These are phyloP conservation scores for Periophthalmodon schlosseri DNA, from an alignment of 2,113 vertebrate genomes.

Conservation along the genomic window DNA sequence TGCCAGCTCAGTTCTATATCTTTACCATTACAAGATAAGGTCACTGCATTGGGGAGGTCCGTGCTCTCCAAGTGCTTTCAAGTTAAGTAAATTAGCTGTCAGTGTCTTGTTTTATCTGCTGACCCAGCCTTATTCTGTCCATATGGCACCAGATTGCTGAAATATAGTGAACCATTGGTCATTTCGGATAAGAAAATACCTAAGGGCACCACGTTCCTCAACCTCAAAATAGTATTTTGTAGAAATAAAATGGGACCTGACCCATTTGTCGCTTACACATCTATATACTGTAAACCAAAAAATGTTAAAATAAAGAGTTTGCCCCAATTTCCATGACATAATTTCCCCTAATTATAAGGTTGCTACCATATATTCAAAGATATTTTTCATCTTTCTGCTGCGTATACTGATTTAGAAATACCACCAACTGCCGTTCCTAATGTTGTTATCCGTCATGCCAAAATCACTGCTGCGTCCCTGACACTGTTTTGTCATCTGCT, in stretches of 20 bases:
- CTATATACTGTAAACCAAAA: background rate
- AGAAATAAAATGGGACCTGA: conserved; percentile 1
- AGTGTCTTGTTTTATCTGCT: background rate
- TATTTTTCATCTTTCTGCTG: conserved; percentile 7
- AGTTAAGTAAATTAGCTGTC: background rate
- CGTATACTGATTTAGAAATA: conserved; percentile 2
- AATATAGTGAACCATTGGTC: conserved; percentile 9
- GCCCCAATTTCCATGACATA: background rate
- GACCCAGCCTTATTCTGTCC: background rate
- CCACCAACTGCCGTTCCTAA: conserved; percentile 10
- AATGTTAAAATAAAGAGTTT: background rate
- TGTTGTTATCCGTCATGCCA: conserved; percentile 17
- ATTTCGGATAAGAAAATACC: conserved; percentile 2
- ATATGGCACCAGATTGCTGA: background rate
- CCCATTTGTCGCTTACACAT: conserved; percentile 6
- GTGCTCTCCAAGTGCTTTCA: background rate
- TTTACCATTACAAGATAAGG: background rate
- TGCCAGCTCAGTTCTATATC: background rate
- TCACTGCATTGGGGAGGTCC: background rate
- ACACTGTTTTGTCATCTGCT: conserved; percentile 21
- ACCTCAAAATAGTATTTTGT: conserved; percentile 4
- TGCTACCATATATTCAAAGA: conserved; percentile 11
- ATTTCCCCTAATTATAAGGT: background rate
- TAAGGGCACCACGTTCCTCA: conserved; percentile 3
- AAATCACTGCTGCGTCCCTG: conserved; percentile 15